Evolutionary conservation across 2,113 vertebrate species (phyloP).

Genomic region (Crocuta crocuta): DNA sequence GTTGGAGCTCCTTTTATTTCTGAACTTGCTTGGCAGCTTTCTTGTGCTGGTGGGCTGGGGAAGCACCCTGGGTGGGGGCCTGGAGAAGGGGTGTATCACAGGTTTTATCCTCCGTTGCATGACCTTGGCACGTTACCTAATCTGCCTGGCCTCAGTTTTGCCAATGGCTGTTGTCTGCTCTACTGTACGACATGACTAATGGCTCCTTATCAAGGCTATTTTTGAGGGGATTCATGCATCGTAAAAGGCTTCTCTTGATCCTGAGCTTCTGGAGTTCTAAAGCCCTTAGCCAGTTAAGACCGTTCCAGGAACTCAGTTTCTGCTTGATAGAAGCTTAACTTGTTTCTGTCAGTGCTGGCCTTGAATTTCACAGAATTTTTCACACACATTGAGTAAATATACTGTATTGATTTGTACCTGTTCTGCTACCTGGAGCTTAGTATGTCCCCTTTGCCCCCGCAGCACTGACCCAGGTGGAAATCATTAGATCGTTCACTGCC

Average conservation of each 20-base stretch:
- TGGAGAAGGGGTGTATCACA: not conserved
- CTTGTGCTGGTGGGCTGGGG: not conserved
- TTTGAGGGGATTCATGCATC: not conserved
- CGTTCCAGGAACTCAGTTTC: not conserved
- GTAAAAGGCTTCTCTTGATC: not conserved
- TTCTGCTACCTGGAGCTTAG: not conserved
- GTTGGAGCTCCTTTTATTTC: not conserved
- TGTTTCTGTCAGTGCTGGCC: not conserved
- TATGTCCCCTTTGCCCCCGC: not conserved
- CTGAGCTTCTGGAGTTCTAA: not conserved
- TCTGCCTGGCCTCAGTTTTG: not conserved
- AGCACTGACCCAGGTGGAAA: conserved; percentile 95
- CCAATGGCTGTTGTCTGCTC: not conserved
- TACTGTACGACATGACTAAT: rapidly evolving
- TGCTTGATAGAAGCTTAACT: not conserved
- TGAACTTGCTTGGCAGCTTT: not conserved
- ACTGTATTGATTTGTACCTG: not conserved
- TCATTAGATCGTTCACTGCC: conserved; percentile 93
- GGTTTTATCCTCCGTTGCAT: not conserved
- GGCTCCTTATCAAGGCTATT: not conserved
- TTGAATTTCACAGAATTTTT: not conserved
- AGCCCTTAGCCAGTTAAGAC: too few relatives aligned
- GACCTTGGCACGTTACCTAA: not conserved
- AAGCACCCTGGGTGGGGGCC: rapidly evolving
- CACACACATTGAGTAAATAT: rapidly evolving